Evolutionary conservation across 2,797 vertebrate genomes (phyloP).

Genomic region (Poeciliopsis infans): DNA sequence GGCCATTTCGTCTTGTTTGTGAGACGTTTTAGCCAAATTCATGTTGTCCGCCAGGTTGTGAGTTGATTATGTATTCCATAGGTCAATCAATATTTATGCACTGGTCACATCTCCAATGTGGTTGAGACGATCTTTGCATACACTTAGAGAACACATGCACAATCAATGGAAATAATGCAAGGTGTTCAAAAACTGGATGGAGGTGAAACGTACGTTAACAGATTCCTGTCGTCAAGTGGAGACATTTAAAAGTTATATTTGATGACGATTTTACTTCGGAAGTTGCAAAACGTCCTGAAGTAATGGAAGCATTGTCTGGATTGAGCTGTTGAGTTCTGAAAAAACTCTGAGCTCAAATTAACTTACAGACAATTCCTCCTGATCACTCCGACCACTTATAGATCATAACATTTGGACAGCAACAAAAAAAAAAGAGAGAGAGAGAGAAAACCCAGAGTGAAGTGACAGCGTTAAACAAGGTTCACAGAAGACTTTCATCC

Average conservation of each 20-base stretch:
- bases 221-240: conserved; percentile 24
- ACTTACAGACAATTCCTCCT: background rate
- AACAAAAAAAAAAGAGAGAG: background rate
- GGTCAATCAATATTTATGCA: background rate
- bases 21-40: background rate
- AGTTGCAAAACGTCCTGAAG: conserved; percentile 23
- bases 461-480: conserved; percentile 21
- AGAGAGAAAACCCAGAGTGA: conserved; percentile 11
- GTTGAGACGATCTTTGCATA: background rate
- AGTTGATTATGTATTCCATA: background rate
- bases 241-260: conserved; percentile 37
- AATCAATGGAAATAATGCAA: conserved; percentile 51
- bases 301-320: conserved; percentile 31
- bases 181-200: conserved; percentile 32
- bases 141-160: conserved; percentile 9
- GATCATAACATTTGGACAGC: background rate
- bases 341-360: background rate
- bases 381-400: background rate
- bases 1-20: background rate
- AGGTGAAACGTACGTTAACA: conserved; percentile 44
- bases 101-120: background rate
- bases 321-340: background rate
- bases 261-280: conserved; percentile 40
- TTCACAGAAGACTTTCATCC: conserved; percentile 50
- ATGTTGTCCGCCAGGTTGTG: background rate